phyloP scores from a whole-genome alignment of 2,113 vertebrate species.

The Marmota flaviventris region DNA sequence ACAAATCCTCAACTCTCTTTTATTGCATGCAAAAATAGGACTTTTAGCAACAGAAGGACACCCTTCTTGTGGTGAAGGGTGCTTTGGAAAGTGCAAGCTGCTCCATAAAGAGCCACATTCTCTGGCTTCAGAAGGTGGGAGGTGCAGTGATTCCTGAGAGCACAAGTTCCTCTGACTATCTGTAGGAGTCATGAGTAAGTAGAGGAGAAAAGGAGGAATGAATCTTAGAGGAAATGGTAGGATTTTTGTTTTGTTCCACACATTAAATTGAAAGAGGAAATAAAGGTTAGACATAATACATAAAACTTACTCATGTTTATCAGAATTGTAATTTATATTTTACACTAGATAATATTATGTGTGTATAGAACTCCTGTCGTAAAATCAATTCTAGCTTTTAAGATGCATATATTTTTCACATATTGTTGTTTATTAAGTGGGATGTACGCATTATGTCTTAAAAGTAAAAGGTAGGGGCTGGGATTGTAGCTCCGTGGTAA shows the following conservation, averaged over 20 bases:
- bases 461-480: not conserved
- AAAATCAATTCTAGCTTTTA: not conserved
- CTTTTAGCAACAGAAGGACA: not conserved
- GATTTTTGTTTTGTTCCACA: not conserved
- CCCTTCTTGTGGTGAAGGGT: not conserved
- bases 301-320: not conserved
- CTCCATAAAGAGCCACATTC: not conserved
- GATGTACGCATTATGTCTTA: not conserved
- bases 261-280: not conserved
- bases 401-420: not conserved
- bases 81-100: not conserved
- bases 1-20: not conserved
- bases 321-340: not conserved
- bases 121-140: not conserved
- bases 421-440: conserved; percentile 16
- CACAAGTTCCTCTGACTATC: not conserved
- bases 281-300: not conserved
- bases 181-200: not conserved
- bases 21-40: not conserved
- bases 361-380: not conserved
- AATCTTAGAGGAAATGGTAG: not conserved
- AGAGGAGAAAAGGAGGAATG: not conserved
- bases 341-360: not conserved
- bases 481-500: no score
- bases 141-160: not conserved